Evolutionary conservation across 2,797 vertebrate genomes (phyloP), one percentile per base, ranked within the genome.

Genomic region (Halcyon smyrnensis): DNA sequence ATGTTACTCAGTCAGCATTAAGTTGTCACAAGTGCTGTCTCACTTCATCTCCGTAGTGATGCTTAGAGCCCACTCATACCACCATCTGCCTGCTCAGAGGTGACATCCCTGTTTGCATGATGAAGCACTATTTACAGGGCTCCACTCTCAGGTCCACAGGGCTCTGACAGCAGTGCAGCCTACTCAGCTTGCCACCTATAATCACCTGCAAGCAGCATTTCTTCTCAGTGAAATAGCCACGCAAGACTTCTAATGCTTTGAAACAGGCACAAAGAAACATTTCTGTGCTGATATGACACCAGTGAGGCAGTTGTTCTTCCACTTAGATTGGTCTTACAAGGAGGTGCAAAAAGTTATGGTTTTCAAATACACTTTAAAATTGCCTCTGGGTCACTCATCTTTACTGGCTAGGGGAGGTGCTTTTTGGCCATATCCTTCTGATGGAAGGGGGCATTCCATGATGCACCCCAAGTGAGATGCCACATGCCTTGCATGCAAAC

Each of bases 1-100:
- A 77, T 95, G 87, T 87, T 86, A 82, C 57, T 88, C 93, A 93
- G 89, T 94, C 63, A 83, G 91, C 87, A 93, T 96, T 97, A 97
- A 97, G 77, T 93, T 96, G 78, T 90, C 91, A 94, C 63, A 89
- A 68, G 77, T 54, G 46, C 90, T 95, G 78, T 87, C 91, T 96
- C 93, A 51, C 56, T 91, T 91, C 62, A 43, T 70, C 76, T 63
- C 57, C 7, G 63, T 84, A 76, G 62, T 68, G 76, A 90, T 92
- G 87, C 79, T 71, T 60, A 79, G 67, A 96, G 67, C 81, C 94
- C 91, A 57, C 50, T 90, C 89, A 88, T 89, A 64, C 89, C 82
- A 93, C 76, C 89, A 96, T 93, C 96, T 96, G 78, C 79, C 80
- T 90, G 76, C 68, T 54, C 39, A 74, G 88, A 95, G 94, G 96